Evolutionary conservation across 2,888 invertebrate genomes (phyloP).

Genomic region (Deroplatys truncata): DNA sequence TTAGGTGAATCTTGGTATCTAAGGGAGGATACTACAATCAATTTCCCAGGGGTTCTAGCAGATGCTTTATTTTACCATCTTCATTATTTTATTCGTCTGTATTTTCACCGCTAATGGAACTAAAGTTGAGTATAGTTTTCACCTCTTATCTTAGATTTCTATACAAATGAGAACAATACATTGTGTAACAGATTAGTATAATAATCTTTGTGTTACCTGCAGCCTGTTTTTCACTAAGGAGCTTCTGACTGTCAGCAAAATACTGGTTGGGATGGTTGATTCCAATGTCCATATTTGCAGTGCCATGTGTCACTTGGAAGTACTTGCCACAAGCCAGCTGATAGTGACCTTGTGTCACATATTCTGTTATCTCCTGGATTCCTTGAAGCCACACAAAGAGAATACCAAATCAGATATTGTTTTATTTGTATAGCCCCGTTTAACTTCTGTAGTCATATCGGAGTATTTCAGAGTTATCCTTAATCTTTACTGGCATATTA

Average conservation of each 20-base stretch:
- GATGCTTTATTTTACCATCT: no score
- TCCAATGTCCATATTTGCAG: slow-evolving; percentile 55
- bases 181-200: no score
- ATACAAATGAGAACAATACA: no score
- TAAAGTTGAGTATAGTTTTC: no score
- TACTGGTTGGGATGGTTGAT: slow-evolving; percentile 91
- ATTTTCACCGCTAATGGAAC: no score
- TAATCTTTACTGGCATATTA: no score
- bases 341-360: slow-evolving; percentile 73
- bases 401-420: background rate
- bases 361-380: slow-evolving; percentile 65
- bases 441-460: background rate
- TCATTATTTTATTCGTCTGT: no score
- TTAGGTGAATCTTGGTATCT: no score
- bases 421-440: background rate
- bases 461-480: background rate
- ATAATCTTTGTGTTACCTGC: background rate
- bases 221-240: slow-evolving; percentile 37
- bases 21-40: no score
- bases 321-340: slow-evolving; percentile 87
- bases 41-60: no score
- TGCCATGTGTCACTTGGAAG: slow-evolving; percentile 61
- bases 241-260: slow-evolving; percentile 73
- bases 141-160: no score
- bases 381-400: slow-evolving; percentile 48